phyloP scores from a whole-genome alignment of 1,140 invertebrate genomes.

The Lithobius niger region DNA sequence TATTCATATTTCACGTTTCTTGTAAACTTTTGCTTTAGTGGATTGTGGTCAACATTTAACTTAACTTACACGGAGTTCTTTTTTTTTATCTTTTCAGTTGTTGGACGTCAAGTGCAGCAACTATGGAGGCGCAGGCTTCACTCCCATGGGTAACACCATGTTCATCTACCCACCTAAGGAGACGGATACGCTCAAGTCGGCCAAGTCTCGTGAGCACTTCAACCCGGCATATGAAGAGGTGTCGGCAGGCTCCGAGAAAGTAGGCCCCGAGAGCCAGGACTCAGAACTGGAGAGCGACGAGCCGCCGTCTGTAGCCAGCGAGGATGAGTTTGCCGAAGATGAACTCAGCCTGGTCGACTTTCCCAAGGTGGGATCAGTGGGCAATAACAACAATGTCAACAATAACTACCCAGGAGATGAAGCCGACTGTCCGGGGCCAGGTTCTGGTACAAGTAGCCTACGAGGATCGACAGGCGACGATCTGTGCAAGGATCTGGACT shows the following conservation, averaged over 20 bases:
- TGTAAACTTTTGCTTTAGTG: no score
- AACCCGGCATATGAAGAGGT: constrained; percentile 21
- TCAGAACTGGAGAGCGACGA: constrained; percentile 19
- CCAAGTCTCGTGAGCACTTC: constrained; percentile 13
- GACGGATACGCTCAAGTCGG: constrained; percentile 9
- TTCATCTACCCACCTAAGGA: constrained; percentile 13
- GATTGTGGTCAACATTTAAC: no score
- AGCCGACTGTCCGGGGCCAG: constrained; percentile 4
- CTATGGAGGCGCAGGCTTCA: constrained; percentile 14
- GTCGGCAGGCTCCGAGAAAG: constrained; percentile 16
- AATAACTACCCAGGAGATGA: not conserved
- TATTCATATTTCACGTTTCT: no score
- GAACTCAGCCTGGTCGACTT: constrained; percentile 21
- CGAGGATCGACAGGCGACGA: constrained; percentile 19
- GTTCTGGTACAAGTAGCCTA: constrained; percentile 19
- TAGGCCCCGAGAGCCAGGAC: constrained; percentile 1
- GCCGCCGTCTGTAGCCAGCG: constrained; percentile 17
- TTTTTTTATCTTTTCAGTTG: constrained; percentile 12
- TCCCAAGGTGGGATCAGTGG: constrained; percentile 8
- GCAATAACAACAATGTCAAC: not conserved
- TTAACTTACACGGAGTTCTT: no score
- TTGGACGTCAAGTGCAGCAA: constrained; percentile 20
- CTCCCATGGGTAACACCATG: constrained; percentile 13
- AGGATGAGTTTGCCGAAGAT: constrained; percentile 21
- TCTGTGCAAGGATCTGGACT: constrained; percentile 16